Evolutionary conservation across 2,797 vertebrate species (phyloP), one percentile per base, ranked within the genome.

Genomic region (Scolopax bukidnonensis): DNA sequence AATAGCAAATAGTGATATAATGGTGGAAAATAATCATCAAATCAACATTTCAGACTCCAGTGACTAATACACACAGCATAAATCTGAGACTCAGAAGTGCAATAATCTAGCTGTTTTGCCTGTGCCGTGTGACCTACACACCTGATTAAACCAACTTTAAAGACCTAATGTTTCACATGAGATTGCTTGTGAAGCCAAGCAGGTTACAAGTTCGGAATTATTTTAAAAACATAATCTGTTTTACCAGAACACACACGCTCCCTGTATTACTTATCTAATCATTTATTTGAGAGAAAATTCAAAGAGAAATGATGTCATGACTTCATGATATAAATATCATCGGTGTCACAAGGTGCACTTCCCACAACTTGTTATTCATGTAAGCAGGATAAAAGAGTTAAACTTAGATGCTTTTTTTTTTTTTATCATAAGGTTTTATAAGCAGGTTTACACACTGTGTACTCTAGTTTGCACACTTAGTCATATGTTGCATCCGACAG

Each of bases 1-100:
- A 84, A 56, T 36, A 90, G 48, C 32, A 94, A 93, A 90, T n/a
- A 90, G 27, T 81, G 74, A 27, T 67, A 56, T 79, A 91, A 91
- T 74, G 41, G 19, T 77, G 36, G 20, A 77, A 86, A 96, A 89
- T 79, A 95, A 86, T 90, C 1, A 78, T 89, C 59, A 93, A 78
- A 86, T 63, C 77, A 84, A 25, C 61, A 59, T 81, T 93, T 93
- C 47, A 81, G 73, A 71, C 79, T 86, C 41, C 20, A 86, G 19
- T n/a, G 70, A 83, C 48, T 90, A 28, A 89, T 63, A 17, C 24
- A 60, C 17, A 27, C 25, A 67, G 32, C 23, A 60, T 36, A 88
- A 88, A 77, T 67, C 60, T 80, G 30, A 63, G 64, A 38, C 54
- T 86, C 27, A 18, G 76, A 81, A 77, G 56, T 64, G 80, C 95